Base-by-base conservation (phyloP, 2,888 invertebrate species). In the Dromius quadrimaculatus region DNA sequence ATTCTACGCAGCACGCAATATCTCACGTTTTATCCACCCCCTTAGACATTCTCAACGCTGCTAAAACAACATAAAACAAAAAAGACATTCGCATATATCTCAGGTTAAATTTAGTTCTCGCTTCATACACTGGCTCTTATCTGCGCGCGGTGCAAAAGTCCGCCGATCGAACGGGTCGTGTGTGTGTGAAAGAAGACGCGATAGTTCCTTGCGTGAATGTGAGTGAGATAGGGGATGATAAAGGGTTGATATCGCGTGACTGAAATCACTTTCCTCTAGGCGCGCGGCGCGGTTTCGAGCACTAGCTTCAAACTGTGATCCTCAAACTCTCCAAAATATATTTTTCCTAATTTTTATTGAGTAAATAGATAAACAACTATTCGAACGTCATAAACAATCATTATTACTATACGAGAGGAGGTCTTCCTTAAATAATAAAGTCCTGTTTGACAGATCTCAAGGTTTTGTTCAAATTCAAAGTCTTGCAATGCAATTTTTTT, bases 241-340 rank as follows among this genome's bases (percentile, higher is more conserved):
- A 68, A 68, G 68, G 68, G 59, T 59, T 68, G 45, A 41, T 71
- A 74, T 79, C 74, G 79, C 81, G 81, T 81, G 81, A 80, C 80
- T 77, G 71, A 77, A 78, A 78, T 77, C 78, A 78, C 77, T 78
- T 77, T 74, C 72, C 19, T 38, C 63, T 63, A 32, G 32, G 57
- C 22, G 50, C 22, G 32, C 32, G 57, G 34, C 23, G 34, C 22
- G 57, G 57, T 32, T 32, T 57, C 57, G 13, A 57, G 6, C 17
- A 11, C 11, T 23, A 5, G 28, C 4, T 3, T 3, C 28, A 8
- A 8, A 8, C 4, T 5, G 38, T 38, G 13, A n/a, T 15, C 32
- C 6, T 9, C 17, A 8, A 20, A 13, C n/a, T n/a, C n/a, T n/a
- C n/a, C n/a, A n/a, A n/a, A n/a, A n/a, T n/a, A n/a, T n/a, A n/a